Evolutionary conservation across 1,140 invertebrate genomes (phyloP).

Genomic region (Drosophila prosaltans): DNA sequence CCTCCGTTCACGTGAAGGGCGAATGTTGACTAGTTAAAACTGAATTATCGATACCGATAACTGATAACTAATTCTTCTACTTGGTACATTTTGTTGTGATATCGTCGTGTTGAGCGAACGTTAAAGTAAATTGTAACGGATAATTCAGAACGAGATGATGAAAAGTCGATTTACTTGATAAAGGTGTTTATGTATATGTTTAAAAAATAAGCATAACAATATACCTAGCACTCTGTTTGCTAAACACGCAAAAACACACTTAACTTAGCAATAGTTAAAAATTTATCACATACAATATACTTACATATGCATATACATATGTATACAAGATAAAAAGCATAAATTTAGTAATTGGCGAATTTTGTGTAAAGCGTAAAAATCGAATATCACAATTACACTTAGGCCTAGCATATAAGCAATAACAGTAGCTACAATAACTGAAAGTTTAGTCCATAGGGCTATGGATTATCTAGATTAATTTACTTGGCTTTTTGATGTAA

Average conservation of each 20-base stretch:
- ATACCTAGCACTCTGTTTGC: slow-evolving; percentile 63
- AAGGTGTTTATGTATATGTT: background rate
- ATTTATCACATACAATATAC: slow-evolving; percentile 48
- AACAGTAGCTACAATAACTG: slow-evolving; percentile 54
- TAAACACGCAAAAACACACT: slow-evolving; percentile 69
- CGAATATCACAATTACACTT: slow-evolving; percentile 77
- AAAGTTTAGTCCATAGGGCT: slow-evolving; percentile 64
- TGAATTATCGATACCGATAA: slow-evolving; percentile 36
- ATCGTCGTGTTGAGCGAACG: slow-evolving; percentile 77
- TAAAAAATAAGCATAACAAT: background rate
- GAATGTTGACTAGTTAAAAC: slow-evolving; percentile 27
- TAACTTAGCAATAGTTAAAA: slow-evolving; percentile 77
- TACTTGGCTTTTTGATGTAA: slow-evolving; percentile 69
- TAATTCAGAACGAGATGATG: slow-evolving; percentile 25
- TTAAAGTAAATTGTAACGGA: slow-evolving; percentile 47
- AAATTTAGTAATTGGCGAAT: slow-evolving; percentile 80
- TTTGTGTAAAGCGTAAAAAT: slow-evolving; percentile 72
- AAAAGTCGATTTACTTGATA: slow-evolving; percentile 47
- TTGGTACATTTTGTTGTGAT: slow-evolving; percentile 82
- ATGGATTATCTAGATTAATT: slow-evolving; percentile 52
- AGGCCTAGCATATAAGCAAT: slow-evolving; percentile 70
- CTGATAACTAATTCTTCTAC: slow-evolving; percentile 78
- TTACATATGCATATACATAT: slow-evolving; percentile 43
- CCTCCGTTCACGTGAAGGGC: slow-evolving; percentile 78
- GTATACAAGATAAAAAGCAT: slow-evolving; percentile 58